A percentile compares a stretch with the other conserved stretches of the same genome.
Evolutionary conservation across 2,797 vertebrate species (phyloP).

Genomic region (Potorous gilbertii): DNA sequence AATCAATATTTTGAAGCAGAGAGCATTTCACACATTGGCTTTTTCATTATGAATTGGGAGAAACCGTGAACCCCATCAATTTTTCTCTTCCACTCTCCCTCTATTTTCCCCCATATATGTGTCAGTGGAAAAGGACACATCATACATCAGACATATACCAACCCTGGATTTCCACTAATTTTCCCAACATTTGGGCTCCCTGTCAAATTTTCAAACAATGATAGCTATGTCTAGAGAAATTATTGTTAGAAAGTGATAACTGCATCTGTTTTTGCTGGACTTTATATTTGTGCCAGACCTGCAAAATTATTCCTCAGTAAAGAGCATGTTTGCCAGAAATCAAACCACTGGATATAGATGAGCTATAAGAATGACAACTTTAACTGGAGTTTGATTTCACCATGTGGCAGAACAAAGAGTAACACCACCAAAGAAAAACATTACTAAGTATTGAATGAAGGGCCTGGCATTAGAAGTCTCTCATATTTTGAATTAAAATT

Average conservation of each 20-base stretch:
- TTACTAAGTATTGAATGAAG: constrained; percentile 46
- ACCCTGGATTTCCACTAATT: not conserved
- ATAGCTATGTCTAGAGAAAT: not conserved
- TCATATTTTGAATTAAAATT: constrained; percentile 68
- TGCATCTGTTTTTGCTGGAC: not conserved
- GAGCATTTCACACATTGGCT: not conserved
- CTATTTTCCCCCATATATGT: not conserved
- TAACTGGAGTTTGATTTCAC: constrained; percentile 39
- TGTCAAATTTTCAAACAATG: constrained; percentile 17
- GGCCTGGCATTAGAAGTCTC: constrained; percentile 51
- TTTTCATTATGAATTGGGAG: constrained; percentile 30
- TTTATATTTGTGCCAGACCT: not conserved
- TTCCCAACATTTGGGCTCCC: not conserved
- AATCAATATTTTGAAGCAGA: constrained; percentile 38
- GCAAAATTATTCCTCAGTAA: not conserved
- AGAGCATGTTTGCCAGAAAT: constrained; percentile 30
- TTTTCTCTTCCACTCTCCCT: not conserved
- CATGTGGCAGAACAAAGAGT: constrained; percentile 19
- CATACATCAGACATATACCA: not conserved
- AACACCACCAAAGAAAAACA: constrained; percentile 44
- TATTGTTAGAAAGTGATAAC: not conserved
- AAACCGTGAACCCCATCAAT: not conserved
- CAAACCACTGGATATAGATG: not conserved
- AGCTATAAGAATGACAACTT: not conserved
- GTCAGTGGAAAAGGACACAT: not conserved